phyloP scores from a whole-genome alignment of 2,797 vertebrate genomes.

The Gymnocypris eckloni region DNA sequence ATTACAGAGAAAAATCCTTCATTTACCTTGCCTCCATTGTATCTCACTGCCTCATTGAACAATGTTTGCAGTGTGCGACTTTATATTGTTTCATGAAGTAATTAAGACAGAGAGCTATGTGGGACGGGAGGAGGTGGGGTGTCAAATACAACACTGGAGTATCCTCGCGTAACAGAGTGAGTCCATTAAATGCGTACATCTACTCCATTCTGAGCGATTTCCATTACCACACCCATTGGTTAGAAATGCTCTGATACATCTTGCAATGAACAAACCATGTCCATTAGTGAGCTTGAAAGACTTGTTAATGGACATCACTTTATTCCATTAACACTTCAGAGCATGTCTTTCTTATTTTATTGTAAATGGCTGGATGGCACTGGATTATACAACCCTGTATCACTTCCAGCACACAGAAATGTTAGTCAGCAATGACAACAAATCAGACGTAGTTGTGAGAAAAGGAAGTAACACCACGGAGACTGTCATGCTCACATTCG shows the following conservation, averaged over 20 bases:
- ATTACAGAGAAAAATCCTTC: conserved; percentile 22
- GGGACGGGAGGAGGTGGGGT: conserved; percentile 13
- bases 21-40: conserved; percentile 22
- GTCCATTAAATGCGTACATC: conserved; percentile 42
- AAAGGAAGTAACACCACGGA: conserved; percentile 6
- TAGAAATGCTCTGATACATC: conserved; percentile 45
- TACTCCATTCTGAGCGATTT: conserved; percentile 42
- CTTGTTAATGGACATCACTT: conserved; percentile 47
- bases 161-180: conserved; percentile 2
- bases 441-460: conserved; percentile 31
- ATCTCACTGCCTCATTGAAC: conserved; percentile 25
- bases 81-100: conserved; percentile 41
- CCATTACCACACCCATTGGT: conserved; percentile 38
- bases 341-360: conserved; percentile 24
- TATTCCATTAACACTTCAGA: conserved; percentile 8
- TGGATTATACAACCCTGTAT: conserved; percentile 31
- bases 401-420: conserved; percentile 35
- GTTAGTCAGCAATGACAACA: conserved; percentile 42
- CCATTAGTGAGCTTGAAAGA: conserved; percentile 49
- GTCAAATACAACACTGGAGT: conserved; percentile 16
- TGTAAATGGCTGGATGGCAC: conserved; percentile 34
- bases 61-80: conserved; percentile 33
- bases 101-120: conserved; percentile 45
- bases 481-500: conserved; percentile 13
- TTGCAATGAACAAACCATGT: conserved; percentile 45